Evolutionary conservation across 2,797 vertebrate species (phyloP).

Genomic region (Platyrinchus mystaceus): DNA sequence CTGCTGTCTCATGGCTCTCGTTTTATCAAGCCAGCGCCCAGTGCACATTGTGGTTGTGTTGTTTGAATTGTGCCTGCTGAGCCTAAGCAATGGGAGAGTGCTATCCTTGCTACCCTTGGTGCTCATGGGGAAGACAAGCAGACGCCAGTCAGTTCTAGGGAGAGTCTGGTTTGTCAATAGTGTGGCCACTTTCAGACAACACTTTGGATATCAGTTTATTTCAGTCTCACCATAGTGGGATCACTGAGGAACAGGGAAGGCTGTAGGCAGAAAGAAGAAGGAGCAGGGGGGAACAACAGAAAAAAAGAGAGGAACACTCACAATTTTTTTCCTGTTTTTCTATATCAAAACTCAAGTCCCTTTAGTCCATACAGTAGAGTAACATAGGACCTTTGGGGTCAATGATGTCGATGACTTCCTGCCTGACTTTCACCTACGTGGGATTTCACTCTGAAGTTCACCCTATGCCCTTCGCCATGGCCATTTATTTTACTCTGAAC

Average conservation of each 20-base stretch:
- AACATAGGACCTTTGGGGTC: not conserved
- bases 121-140: not conserved
- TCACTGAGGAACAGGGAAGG: not conserved
- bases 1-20: conserved; percentile 25
- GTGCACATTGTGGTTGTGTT: not conserved
- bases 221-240: not conserved
- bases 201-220: not conserved
- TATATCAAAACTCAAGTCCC: not conserved
- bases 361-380: not conserved
- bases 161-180: not conserved
- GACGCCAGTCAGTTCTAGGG: not conserved
- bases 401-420: not conserved
- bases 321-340: accelerated
- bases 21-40: not conserved
- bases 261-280: not conserved
- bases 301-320: accelerated
- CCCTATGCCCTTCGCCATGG: not conserved
- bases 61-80: not conserved
- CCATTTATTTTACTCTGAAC: not conserved
- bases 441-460: not conserved
- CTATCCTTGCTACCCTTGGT: not conserved
- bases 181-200: not conserved
- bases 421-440: not conserved
- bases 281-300: accelerated
- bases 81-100: not conserved